phyloP scores from a whole-genome alignment of 2,797 vertebrate species.

The Pelodytes ibericus region DNA sequence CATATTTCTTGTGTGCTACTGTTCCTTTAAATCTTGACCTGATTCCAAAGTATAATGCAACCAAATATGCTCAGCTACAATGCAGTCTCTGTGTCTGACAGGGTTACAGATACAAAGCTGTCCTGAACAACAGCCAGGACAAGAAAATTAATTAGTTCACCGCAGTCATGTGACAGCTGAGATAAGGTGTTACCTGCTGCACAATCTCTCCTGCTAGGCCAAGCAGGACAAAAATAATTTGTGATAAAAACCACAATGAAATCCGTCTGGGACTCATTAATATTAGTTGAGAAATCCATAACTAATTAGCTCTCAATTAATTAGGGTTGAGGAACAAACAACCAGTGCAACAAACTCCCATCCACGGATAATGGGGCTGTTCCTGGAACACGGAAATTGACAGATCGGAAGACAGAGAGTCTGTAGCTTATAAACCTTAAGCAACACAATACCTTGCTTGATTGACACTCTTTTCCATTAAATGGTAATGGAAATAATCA shows the following conservation, averaged over 20 bases:
- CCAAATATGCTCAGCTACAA: not conserved
- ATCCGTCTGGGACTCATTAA: slow-evolving; percentile 51
- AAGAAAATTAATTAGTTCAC: slow-evolving; percentile 36
- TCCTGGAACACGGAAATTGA: slow-evolving; percentile 22
- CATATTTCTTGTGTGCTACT: not conserved
- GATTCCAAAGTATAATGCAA: not conserved
- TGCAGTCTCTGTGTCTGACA: not conserved
- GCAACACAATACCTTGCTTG: slow-evolving; percentile 11
- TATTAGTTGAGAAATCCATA: slow-evolving; percentile 64
- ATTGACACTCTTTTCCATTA: slow-evolving; percentile 11
- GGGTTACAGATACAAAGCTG: not conserved
- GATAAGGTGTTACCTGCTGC: slow-evolving; percentile 35
- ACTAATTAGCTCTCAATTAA: slow-evolving; percentile 73
- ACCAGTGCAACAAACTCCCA: slow-evolving; percentile 33
- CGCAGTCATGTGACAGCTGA: slow-evolving; percentile 28
- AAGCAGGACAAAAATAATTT: slow-evolving; percentile 44
- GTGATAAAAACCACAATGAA: slow-evolving; percentile 29
- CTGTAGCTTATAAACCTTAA: slow-evolving; percentile 4
- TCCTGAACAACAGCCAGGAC: slow-evolving; percentile 1
- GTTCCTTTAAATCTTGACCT: not conserved
- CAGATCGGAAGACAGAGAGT: slow-evolving; percentile 24
- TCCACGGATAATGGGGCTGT: slow-evolving; percentile 17
- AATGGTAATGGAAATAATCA: not conserved
- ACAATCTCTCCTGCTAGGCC: slow-evolving; percentile 17
- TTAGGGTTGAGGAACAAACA: slow-evolving; percentile 68